Evolutionary conservation across 2,797 vertebrate genomes (phyloP).

Genomic region (Xenopus petersii): DNA sequence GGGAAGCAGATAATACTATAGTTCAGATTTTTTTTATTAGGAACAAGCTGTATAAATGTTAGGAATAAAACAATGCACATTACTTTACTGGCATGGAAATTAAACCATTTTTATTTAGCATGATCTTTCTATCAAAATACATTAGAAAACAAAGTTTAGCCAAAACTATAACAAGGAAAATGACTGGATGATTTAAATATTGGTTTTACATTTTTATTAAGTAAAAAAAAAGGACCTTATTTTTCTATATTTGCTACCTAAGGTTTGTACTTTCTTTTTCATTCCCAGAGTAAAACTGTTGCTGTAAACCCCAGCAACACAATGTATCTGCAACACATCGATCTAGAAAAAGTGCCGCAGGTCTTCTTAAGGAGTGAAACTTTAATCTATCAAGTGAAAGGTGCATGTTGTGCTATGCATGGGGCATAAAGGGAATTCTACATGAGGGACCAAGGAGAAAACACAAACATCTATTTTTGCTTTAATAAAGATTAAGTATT

Average conservation of each 20-base stretch:
- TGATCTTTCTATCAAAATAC: constrained; percentile 14
- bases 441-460: too few species aligned
- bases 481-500: constrained; percentile 47
- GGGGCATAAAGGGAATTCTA: constrained; percentile 16
- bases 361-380: constrained; percentile 22
- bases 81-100: too few species aligned
- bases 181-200: constrained; percentile 36
- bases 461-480: constrained; percentile 34
- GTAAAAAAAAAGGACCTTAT: constrained; percentile 42
- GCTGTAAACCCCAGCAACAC: constrained; percentile 13
- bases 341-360: neutral
- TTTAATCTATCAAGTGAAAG: constrained; percentile 23
- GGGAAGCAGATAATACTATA: too few species aligned
- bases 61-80: too few species aligned
- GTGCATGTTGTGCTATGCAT: constrained; percentile 44
- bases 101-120: constrained; percentile 40
- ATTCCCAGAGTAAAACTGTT: constrained; percentile 31
- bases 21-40: too few species aligned
- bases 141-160: constrained; percentile 17
- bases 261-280: constrained; percentile 45
- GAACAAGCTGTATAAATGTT: too few species aligned
- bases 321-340: neutral
- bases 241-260: constrained; percentile 52
- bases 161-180: constrained; percentile 43
- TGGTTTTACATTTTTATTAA: constrained; percentile 22